A percentile compares a stretch with the other conserved stretches of the same genome.
Evolutionary conservation across 2,113 vertebrate genomes (phyloP).

Genomic region (Riparia riparia): DNA sequence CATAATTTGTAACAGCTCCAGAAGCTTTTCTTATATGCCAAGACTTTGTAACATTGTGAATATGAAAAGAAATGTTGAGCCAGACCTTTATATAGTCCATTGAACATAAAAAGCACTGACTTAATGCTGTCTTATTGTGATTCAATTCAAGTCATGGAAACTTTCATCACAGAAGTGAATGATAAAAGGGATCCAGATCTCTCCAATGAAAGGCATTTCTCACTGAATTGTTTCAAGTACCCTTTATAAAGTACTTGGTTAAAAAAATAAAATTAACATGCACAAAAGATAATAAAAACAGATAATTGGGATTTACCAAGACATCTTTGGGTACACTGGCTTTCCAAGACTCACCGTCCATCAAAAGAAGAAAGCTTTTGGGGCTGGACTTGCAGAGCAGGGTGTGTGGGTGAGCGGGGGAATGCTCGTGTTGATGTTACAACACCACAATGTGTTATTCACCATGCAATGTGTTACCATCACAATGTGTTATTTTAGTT

Average conservation of each 20-base stretch:
- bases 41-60: neutral
- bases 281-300: neutral
- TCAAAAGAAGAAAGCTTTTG: neutral
- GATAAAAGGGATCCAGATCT: neutral
- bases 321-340: neutral
- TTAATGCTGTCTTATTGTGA: neutral
- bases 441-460: neutral
- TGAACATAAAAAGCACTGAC: neutral
- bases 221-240: neutral
- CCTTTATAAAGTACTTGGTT: neutral
- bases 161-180: neutral
- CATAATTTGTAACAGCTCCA: neutral
- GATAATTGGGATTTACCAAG: neutral
- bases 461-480: neutral
- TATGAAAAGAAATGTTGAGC: neutral
- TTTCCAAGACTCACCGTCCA: neutral
- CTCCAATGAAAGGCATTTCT: neutral
- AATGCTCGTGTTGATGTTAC: neutral
- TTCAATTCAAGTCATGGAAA: neutral
- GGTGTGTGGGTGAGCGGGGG: neutral
- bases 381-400: neutral
- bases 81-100: neutral
- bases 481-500: constrained; percentile 1
- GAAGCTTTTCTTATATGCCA: neutral
- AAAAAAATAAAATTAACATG: neutral